Percentiles rank a stretch among this genome's conserved stretches.
These are phyloP conservation scores for Hirundo rustica DNA, from an alignment of 2,797 vertebrate genomes.

Conservation along the genomic window DNA sequence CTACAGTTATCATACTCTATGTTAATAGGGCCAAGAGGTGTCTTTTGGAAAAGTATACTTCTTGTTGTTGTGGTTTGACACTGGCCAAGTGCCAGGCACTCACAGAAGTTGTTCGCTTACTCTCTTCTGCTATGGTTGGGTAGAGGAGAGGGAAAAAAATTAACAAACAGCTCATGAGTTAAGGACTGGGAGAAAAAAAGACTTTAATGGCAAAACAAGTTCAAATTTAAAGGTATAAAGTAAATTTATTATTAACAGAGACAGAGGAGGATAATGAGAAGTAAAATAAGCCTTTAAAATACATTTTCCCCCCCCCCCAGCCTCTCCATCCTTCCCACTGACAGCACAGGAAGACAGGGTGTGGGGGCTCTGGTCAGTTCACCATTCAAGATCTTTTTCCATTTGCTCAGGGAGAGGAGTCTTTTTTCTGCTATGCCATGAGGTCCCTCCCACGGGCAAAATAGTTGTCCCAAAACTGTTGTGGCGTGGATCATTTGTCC, in stretches of 20 bases:
- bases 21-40: not conserved
- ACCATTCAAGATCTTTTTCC: not conserved
- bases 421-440: not conserved
- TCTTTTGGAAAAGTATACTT: not conserved
- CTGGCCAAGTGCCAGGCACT: not conserved
- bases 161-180: not conserved
- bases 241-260: not conserved
- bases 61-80: not conserved
- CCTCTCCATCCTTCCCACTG: not conserved
- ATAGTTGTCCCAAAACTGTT: not conserved
- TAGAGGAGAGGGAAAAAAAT: not conserved
- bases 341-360: not conserved
- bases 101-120: not conserved
- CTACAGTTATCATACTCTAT: not conserved
- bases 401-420: not conserved
- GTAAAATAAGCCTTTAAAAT: not conserved
- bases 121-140: not conserved
- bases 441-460: not conserved
- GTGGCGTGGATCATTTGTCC: not conserved
- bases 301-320: not conserved
- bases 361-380: not conserved
- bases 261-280: not conserved
- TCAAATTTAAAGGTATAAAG: not conserved
- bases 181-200: not conserved
- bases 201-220: not conserved